Conservation (phyloP, 1,140 invertebrate species). For the Marisa cornuarietis region DNA sequence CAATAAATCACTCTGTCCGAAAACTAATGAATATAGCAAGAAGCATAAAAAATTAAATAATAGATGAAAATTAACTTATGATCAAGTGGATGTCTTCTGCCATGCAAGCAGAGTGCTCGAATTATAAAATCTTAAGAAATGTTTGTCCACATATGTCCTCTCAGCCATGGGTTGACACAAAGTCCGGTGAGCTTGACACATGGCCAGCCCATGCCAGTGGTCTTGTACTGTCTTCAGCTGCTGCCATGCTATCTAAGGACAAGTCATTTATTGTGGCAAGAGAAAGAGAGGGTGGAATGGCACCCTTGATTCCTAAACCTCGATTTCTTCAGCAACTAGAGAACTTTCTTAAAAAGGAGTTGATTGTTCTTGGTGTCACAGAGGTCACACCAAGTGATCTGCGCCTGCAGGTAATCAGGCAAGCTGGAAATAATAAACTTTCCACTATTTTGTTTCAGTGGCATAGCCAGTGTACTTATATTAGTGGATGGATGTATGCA, state of each 20-base stretch:
- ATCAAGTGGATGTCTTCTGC: no score
- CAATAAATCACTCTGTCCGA: no score
- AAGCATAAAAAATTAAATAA: no score
- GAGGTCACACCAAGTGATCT: conserved; percentile 62
- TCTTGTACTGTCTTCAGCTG: conserved; percentile 44
- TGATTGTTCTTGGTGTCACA: conserved; percentile 58
- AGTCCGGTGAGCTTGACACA: conserved; percentile 62
- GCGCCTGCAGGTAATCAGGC: conserved; percentile 58
- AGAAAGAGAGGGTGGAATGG: conserved; percentile 60
- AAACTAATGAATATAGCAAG: no score
- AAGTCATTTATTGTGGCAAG: conserved; percentile 60
- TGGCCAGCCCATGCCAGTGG: conserved; percentile 66
- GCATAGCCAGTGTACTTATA: no score
- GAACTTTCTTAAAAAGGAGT: conserved; percentile 63
- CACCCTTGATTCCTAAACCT: conserved; percentile 62
- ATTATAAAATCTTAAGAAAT: no score
- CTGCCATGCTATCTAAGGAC: conserved; percentile 57
- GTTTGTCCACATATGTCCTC: conserved; percentile 3
- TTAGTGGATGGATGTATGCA: no score
- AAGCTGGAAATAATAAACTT: background rate
- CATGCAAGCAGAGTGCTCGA: no score
- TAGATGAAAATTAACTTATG: no score
- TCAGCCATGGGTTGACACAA: conserved; percentile 62
- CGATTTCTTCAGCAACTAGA: conserved; percentile 65
- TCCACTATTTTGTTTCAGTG: background rate